A percentile compares a stretch with the other conserved stretches of the same genome.
phyloP scores from a whole-genome alignment of 1,140 invertebrate species.

The Coelopa frigida region DNA sequence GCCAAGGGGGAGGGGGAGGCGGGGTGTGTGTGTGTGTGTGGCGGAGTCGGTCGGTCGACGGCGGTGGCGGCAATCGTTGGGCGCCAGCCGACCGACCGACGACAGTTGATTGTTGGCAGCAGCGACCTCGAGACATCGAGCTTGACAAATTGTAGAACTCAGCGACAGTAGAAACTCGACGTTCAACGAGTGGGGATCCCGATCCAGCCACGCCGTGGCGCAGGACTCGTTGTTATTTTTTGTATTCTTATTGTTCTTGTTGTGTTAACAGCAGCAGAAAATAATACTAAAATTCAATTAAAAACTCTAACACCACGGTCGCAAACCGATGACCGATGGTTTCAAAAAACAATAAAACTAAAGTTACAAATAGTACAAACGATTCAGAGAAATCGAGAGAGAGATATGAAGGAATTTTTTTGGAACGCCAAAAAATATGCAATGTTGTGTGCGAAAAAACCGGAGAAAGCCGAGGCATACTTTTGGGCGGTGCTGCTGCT shows the following conservation, averaged over 20 bases:
- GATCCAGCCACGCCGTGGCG: background rate
- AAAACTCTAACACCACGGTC: too few species aligned
- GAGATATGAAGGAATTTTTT: background rate
- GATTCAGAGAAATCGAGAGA: background rate
- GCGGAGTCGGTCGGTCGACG: background rate
- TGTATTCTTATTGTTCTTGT: too few species aligned
- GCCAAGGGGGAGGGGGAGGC: too few species aligned
- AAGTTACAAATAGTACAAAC: background rate
- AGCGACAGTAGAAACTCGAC: slow-evolving; percentile 7
- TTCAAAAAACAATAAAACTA: too few species aligned
- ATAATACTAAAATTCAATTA: too few species aligned
- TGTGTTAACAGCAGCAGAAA: too few species aligned
- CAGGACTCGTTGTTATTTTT: too few species aligned
- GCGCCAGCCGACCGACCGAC: background rate
- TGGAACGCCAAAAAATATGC: too few species aligned
- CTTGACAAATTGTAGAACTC: slow-evolving; percentile 10
- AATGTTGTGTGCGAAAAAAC: too few species aligned
- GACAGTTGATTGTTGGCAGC: slow-evolving; percentile 4
- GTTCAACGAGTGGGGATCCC: slow-evolving; percentile 10
- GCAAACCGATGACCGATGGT: too few species aligned
- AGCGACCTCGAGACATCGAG: slow-evolving; percentile 12
- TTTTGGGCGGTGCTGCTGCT: too few species aligned
- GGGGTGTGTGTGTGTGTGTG: background rate
- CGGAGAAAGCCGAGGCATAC: too few species aligned
- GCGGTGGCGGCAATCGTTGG: background rate